Percentiles rank a stretch among this genome's conserved stretches.
phyloP scores from a whole-genome alignment of 2,888 invertebrate species.

The Idaea straminata region DNA sequence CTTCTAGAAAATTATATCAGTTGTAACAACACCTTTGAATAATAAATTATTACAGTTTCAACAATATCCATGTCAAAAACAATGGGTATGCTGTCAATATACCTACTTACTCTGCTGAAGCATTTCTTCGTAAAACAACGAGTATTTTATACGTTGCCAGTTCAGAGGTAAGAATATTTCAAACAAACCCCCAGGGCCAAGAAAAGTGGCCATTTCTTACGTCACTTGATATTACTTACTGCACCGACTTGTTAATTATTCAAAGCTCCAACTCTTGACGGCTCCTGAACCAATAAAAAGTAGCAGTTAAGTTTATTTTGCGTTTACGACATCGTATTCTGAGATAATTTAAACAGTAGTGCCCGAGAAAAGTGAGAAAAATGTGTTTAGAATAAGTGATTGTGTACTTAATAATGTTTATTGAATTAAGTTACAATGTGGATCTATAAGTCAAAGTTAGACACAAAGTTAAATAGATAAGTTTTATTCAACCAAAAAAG shows the following conservation, averaged over 20 bases:
- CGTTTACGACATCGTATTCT: conserved; percentile 32
- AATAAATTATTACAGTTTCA: background rate
- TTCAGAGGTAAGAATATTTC: background rate
- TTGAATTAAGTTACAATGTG: conserved; percentile 4
- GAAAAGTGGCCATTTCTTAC: conserved; percentile 2
- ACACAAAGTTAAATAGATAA: too few relatives aligned
- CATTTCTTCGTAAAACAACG: background rate
- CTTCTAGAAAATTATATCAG: too few relatives aligned
- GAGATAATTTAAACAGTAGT: conserved; percentile 25
- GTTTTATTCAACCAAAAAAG: too few relatives aligned
- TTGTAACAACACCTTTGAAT: too few relatives aligned
- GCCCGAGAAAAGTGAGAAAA: conserved; percentile 14
- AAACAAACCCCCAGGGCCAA: background rate
- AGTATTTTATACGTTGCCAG: background rate
- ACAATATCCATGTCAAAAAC: background rate
- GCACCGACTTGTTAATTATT: conserved; percentile 30
- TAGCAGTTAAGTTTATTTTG: conserved; percentile 34
- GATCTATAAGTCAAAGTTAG: background rate
- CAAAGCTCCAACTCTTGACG: conserved; percentile 32
- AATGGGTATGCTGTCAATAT: background rate
- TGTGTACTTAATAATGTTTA: background rate
- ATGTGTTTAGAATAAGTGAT: background rate
- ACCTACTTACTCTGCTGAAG: background rate
- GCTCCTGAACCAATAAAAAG: conserved; percentile 33
- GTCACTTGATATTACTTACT: conserved; percentile 9